Evolutionary conservation across 2,113 vertebrate species (phyloP).

Genomic region (Epinephelus moara): DNA sequence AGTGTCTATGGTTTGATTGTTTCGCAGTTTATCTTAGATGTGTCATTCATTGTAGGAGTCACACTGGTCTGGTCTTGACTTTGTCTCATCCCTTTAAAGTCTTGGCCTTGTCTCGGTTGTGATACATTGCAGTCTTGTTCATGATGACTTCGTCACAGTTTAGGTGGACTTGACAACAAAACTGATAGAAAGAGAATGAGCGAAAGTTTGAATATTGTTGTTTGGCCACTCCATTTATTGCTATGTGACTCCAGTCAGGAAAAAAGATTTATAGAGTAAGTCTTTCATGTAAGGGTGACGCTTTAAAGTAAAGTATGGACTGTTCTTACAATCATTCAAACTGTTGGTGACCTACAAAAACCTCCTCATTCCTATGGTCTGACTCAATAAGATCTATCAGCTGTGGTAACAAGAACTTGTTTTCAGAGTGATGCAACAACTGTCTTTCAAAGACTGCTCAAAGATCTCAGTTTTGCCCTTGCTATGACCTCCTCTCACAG

Average conservation of each 20-base stretch:
- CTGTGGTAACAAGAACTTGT: not conserved
- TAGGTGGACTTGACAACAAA: no score
- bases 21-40: no score
- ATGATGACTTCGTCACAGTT: no score
- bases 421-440: not conserved
- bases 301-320: constrained; percentile 1
- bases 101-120: no score
- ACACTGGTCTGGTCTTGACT: no score
- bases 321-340: not conserved
- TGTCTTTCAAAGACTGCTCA: not conserved
- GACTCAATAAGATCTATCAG: not conserved
- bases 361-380: not conserved
- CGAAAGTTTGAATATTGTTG: not conserved
- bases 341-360: not conserved
- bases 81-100: no score
- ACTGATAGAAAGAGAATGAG: not conserved
- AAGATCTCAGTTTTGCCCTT: not conserved
- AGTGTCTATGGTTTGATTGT: no score
- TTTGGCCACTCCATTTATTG: not conserved
- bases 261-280: not conserved
- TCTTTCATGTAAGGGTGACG: not conserved
- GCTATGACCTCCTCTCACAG: not conserved
- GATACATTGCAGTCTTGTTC: no score
- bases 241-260: not conserved
- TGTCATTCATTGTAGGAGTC: no score